phyloP scores from a whole-genome alignment of 2,888 invertebrate genomes.

The Keiferia lycopersicella region DNA sequence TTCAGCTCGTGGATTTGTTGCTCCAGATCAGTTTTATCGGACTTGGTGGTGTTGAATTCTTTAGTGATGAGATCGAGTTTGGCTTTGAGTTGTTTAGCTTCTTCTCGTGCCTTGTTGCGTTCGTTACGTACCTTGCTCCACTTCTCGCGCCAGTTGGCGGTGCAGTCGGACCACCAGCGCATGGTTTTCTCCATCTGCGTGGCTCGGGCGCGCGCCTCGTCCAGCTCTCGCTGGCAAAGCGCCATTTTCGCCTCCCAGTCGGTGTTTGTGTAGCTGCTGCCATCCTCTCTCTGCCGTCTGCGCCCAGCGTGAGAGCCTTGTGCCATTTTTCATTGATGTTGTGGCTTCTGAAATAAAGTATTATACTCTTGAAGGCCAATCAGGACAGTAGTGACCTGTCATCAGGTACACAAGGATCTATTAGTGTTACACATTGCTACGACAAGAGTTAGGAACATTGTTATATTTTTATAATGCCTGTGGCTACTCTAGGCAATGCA shows the following conservation, averaged over 20 bases:
- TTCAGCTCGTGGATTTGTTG: constrained; percentile 88
- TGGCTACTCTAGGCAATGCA: no score
- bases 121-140: constrained; percentile 97
- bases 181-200: constrained; percentile 99
- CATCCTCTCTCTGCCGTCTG: constrained; percentile 82
- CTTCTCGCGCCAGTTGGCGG: constrained; percentile 98
- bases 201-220: constrained; percentile 95
- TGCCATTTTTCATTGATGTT: constrained; percentile 65
- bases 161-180: constrained; percentile 99
- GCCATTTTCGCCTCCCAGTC: constrained; percentile 92
- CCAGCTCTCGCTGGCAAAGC: constrained; percentile 88
- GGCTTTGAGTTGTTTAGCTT: constrained; percentile 89
- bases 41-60: constrained; percentile 86
- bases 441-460: no score
- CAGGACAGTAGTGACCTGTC: no score
- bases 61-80: constrained; percentile 90
- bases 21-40: constrained; percentile 90
- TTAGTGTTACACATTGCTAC: no score
- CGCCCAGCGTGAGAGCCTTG: constrained; percentile 87
- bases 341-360: constrained; percentile 38
- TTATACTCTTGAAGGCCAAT: no score
- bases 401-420: no score
- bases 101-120: constrained; percentile 95
- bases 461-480: no score
- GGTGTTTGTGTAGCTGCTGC: constrained; percentile 84